Conservation (phyloP, 2,888 invertebrate species). For the Latrodectus hesperus region DNA sequence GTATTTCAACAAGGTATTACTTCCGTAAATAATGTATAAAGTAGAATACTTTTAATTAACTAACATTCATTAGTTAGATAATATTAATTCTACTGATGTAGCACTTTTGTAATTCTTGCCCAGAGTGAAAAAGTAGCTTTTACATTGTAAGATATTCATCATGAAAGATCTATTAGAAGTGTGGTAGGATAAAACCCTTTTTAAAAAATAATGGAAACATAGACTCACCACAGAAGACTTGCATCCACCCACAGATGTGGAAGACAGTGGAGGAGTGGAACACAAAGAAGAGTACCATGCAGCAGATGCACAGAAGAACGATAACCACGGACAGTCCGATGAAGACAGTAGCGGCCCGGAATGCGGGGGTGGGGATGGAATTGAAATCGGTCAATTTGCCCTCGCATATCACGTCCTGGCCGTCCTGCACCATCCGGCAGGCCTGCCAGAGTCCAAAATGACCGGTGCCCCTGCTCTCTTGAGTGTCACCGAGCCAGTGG, state of each 20-base stretch:
- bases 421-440: conserved; percentile 84
- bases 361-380: conserved; percentile 87
- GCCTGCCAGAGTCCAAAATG: conserved; percentile 94
- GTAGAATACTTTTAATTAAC: too few species aligned
- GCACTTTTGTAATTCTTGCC: too few species aligned
- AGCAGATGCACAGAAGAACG: conserved; percentile 89
- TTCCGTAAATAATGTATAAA: too few species aligned
- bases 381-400: conserved; percentile 89
- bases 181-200: too few species aligned
- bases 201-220: neutral
- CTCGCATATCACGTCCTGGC: conserved; percentile 85
- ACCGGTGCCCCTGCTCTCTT: conserved; percentile 89
- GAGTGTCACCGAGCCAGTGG: conserved; percentile 88
- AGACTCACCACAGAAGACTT: conserved; percentile 91
- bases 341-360: conserved; percentile 89
- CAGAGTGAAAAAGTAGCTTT: too few species aligned
- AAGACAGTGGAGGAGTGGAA: conserved; percentile 93
- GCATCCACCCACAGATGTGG: conserved; percentile 95
- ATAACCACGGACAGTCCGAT: conserved; percentile 89
- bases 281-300: conserved; percentile 92
- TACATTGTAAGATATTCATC: too few species aligned
- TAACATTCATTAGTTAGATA: too few species aligned
- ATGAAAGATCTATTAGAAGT: too few species aligned
- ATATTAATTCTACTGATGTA: too few species aligned
- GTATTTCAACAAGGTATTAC: too few species aligned